Percentiles rank a stretch among this genome's conserved stretches.
phyloP scores from a whole-genome alignment of 2,888 invertebrate genomes.

The Lasioglossum zephyrum region DNA sequence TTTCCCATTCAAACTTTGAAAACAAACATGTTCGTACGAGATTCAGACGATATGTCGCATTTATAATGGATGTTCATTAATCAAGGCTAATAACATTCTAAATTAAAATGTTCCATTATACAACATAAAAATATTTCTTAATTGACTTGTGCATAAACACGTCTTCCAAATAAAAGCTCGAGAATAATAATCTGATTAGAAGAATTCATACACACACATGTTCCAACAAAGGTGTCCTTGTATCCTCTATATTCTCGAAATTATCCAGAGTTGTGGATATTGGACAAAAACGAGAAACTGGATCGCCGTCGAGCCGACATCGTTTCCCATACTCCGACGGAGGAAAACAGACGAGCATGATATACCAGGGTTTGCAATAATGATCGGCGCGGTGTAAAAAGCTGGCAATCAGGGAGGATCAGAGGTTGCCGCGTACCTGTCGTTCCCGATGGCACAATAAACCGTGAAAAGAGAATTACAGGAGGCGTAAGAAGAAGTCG shows the following conservation, averaged over 20 bases:
- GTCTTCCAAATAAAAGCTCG: neutral
- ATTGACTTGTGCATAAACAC: too few species aligned
- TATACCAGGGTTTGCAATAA: neutral
- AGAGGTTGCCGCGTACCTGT: neutral
- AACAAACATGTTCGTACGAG: too few species aligned
- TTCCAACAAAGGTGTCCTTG: neutral
- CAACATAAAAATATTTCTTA: too few species aligned
- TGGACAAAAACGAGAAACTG: neutral
- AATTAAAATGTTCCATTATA: too few species aligned
- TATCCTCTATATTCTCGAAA: neutral
- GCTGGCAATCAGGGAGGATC: neutral
- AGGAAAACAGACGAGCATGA: neutral
- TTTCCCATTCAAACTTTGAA: too few species aligned
- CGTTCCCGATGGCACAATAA: neutral
- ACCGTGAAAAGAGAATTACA: conserved; percentile 16
- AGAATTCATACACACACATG: neutral
- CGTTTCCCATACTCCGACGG: neutral
- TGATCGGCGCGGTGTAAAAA: neutral
- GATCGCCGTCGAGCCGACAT: neutral
- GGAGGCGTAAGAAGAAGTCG: conserved; percentile 15
- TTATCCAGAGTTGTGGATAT: neutral
- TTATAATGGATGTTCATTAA: too few species aligned
- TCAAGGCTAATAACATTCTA: too few species aligned
- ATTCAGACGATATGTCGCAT: too few species aligned
- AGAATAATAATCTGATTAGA: neutral